Conservation (phyloP, 1,140 invertebrate genomes). For the Hesperophylax magnus region DNA sequence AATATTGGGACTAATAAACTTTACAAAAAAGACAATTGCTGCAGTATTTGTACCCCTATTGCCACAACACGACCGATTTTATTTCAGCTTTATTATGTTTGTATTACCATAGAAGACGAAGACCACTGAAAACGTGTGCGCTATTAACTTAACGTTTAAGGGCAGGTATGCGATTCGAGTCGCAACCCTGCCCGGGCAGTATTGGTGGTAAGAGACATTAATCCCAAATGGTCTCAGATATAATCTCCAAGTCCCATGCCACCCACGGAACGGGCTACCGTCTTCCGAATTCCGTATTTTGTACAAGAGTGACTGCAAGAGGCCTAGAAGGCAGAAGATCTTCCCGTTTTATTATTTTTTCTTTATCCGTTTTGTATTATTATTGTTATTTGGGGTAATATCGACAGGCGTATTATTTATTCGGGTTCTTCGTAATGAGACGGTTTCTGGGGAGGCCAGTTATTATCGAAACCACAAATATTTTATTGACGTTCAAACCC, state of each 20-base stretch:
- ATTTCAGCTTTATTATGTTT: too few relatives aligned
- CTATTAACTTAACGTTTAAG: too few relatives aligned
- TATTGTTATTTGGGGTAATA: background rate
- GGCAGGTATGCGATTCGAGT: background rate
- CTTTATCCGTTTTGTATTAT: conserved; percentile 11
- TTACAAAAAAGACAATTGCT: too few relatives aligned
- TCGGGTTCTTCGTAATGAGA: conserved; percentile 14
- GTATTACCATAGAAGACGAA: too few relatives aligned
- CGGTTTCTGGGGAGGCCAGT: background rate
- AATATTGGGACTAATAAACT: too few relatives aligned
- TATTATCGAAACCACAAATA: conserved; percentile 9
- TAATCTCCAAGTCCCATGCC: conserved; percentile 4
- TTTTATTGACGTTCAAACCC: conserved; percentile 4
- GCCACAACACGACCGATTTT: too few relatives aligned
- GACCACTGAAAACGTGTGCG: too few relatives aligned
- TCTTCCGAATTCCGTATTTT: background rate
- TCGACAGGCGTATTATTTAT: conserved; percentile 23
- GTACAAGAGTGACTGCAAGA: background rate
- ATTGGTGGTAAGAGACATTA: too few relatives aligned
- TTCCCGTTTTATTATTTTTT: background rate
- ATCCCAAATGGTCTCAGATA: background rate
- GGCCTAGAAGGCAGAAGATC: background rate
- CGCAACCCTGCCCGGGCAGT: conserved; percentile 1
- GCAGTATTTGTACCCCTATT: too few relatives aligned
- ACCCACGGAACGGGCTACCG: conserved; percentile 28